A percentile compares a stretch with the other conserved stretches of the same genome.
Conservation (phyloP, 2,888 invertebrate species). For the Thecophora atra region DNA sequence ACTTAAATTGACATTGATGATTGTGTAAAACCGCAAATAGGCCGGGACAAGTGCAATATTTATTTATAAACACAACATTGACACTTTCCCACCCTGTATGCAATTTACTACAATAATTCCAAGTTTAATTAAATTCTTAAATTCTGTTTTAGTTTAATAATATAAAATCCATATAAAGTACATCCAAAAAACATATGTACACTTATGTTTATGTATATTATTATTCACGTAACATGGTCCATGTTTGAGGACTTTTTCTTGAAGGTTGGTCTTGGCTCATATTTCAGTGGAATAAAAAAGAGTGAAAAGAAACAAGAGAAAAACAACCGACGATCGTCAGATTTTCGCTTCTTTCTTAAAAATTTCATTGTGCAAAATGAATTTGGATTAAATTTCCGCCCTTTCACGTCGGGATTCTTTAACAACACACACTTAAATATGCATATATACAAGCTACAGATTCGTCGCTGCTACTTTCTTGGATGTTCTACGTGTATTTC, state of each 20-base stretch:
- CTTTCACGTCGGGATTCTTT: slow-evolving; percentile 43
- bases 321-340: not conserved
- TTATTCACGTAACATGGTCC: not conserved
- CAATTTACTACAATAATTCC: slow-evolving; percentile 45
- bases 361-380: slow-evolving; percentile 29
- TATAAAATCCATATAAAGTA: not conserved
- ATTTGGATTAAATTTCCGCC: slow-evolving; percentile 63
- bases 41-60: slow-evolving; percentile 78
- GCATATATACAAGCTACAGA: not conserved
- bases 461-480: not conserved
- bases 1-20: not conserved
- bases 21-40: slow-evolving; percentile 66
- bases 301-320: not conserved
- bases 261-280: slow-evolving; percentile 14
- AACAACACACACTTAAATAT: not conserved
- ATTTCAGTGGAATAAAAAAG: slow-evolving; percentile 11
- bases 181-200: not conserved
- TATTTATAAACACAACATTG: slow-evolving; percentile 62
- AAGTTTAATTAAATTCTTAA: not conserved
- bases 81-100: slow-evolving; percentile 63
- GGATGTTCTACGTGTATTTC: not conserved
- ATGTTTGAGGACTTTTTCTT: not conserved
- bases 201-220: not conserved
- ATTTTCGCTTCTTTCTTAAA: slow-evolving; percentile 20
- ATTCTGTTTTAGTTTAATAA: not conserved